phyloP scores from a whole-genome alignment of 2,888 invertebrate genomes.

The Tenthredo distinguenda region DNA sequence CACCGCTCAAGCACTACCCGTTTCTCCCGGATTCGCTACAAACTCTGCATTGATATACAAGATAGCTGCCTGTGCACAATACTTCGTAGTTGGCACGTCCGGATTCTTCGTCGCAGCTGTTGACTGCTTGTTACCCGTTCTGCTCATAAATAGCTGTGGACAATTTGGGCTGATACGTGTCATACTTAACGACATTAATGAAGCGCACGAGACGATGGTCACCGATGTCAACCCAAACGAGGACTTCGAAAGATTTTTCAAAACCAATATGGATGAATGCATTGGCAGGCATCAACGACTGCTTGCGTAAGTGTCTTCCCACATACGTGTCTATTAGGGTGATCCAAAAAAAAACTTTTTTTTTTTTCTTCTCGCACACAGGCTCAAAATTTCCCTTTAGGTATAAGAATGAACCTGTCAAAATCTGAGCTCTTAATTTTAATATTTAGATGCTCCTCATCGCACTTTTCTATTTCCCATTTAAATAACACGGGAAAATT shows the following conservation, averaged over 20 bases:
- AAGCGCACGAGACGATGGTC: neutral
- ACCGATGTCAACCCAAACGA: neutral
- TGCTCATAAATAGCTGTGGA: conserved; percentile 29
- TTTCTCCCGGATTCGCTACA: neutral
- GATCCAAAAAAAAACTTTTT: no score
- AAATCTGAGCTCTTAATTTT: no score
- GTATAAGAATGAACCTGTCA: no score
- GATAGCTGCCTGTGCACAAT: neutral
- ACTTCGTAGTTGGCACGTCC: neutral
- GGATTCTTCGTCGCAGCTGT: neutral
- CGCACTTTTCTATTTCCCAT: no score
- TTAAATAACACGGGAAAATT: no score
- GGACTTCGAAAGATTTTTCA: conserved; percentile 27
- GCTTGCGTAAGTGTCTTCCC: conserved; percentile 17
- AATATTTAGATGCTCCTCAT: no score
- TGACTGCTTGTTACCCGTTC: conserved; percentile 19
- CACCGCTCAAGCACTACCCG: neutral
- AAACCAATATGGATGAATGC: conserved; percentile 12
- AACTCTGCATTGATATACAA: neutral
- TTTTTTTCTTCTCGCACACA: no score
- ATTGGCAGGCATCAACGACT: conserved; percentile 37
- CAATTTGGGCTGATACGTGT: conserved; percentile 28
- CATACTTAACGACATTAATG: conserved; percentile 18
- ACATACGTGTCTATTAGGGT: neutral
- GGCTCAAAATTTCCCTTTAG: no score